Evolutionary conservation across 1,140 invertebrate species (phyloP), one percentile per base, ranked within the genome.

Genomic region (Bombus superbus): DNA sequence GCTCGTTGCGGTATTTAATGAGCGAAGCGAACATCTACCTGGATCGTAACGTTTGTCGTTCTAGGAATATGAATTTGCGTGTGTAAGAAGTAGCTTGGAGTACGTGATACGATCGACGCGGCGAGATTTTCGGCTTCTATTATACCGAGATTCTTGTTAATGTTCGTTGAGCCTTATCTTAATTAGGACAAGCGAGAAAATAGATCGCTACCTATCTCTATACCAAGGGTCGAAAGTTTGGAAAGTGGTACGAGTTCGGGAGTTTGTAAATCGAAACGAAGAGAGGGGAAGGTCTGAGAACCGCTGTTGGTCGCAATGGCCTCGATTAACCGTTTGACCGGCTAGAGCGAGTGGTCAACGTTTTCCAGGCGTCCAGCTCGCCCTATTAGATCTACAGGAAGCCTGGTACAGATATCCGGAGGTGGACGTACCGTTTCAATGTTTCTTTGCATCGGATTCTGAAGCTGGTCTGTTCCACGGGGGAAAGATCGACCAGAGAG

Each of bases 311-410:
- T 90, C 83, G 89, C 91, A 93, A 92, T 88, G 87, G 86, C 88
- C 90, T 92, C 92, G 93, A 93, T 93, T 93, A 93, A 92, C 90
- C 92, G 92, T 92, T 93, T 92, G 91, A 92, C 81, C 90, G 87
- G 85, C 78, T 91, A 86, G 92, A 92, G 85, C 86, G 89, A 91
- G 89, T 88, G 88, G 90, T 90, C 89, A 89, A 92, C 90, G 88
- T 93, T 92, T 91, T 92, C 90, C 90, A 92, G 88, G 77, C 88
- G 86, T 66, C 79, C 84, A 68, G 85, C 64, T 80, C 90, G 91
- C 85, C 90, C 90, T 88, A 85, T 89, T 87, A 89, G 86, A 90
- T 91, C 86, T 92, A 85, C 89, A 82, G 87, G 86, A 86, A 91
- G 81, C 85, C 79, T 83, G 78, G 82, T 76, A 66, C 81, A 85